Conservation (phyloP, 2,113 vertebrate species). For the Aptenodytes forsteri region DNA sequence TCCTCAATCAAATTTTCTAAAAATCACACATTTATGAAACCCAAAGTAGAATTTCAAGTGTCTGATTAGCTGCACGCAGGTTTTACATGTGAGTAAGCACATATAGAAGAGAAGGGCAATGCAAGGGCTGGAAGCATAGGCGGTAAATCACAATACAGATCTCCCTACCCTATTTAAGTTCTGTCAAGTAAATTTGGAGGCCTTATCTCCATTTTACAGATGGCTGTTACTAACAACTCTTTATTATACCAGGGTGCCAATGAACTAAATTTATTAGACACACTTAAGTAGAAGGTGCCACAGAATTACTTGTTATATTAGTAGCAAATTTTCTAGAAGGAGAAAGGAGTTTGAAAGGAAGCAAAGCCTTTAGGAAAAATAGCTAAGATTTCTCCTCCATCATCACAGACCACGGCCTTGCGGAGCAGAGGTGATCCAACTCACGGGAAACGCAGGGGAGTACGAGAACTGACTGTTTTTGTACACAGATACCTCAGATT, state of each 20-base stretch:
- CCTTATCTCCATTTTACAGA: background rate
- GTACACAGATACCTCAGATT: background rate
- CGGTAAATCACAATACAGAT: background rate
- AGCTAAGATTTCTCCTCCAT: background rate
- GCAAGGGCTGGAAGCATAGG: background rate
- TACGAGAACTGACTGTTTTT: background rate
- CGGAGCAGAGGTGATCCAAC: background rate
- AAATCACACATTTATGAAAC: background rate
- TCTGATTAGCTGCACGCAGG: background rate
- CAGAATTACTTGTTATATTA: background rate
- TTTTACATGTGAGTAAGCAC: background rate
- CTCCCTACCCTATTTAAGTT: background rate
- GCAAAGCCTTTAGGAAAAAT: background rate
- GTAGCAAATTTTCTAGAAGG: background rate
- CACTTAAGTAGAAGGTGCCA: background rate
- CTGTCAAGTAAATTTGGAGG: background rate
- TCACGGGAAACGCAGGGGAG: background rate
- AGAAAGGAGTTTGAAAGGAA: background rate
- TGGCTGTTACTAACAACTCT: background rate
- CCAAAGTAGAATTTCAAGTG: background rate
- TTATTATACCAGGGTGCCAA: background rate
- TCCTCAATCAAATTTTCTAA: background rate
- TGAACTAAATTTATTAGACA: background rate
- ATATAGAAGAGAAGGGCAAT: fast-evolving
- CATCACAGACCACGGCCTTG: background rate